Evolutionary conservation across 2,113 vertebrate genomes (phyloP).

Genomic region (Cyprinodon brontotheroides): DNA sequence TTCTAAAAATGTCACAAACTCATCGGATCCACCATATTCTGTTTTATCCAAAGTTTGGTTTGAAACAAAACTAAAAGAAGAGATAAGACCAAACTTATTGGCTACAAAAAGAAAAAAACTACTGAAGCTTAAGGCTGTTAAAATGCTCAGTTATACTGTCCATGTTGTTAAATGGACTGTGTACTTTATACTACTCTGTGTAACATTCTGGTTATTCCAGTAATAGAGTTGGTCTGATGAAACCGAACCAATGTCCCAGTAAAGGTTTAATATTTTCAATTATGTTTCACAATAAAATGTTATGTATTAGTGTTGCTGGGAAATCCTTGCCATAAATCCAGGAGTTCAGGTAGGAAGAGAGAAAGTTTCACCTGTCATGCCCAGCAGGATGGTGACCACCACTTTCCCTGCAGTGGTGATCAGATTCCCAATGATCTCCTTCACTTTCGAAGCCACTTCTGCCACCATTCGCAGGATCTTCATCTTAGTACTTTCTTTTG

Average conservation of each 20-base stretch:
- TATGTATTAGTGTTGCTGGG: too few relatives aligned
- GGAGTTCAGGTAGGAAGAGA: too few relatives aligned
- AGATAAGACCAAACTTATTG: not conserved
- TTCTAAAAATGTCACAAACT: too few relatives aligned
- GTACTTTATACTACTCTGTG: not conserved
- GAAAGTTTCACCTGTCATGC: slow-evolving; percentile 86
- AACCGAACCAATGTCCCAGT: not conserved
- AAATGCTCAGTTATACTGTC: not conserved
- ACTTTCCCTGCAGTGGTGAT: slow-evolving; percentile 96
- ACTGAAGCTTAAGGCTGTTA: not conserved
- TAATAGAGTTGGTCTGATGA: not conserved
- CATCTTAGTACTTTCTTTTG: slow-evolving; percentile 88
- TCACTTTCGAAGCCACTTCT: slow-evolving; percentile 86
- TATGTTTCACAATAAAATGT: not conserved
- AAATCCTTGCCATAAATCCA: not conserved
- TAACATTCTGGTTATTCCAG: not conserved
- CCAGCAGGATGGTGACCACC: slow-evolving; percentile 93
- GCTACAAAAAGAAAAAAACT: not conserved
- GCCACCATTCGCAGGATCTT: slow-evolving; percentile 89
- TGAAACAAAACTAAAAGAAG: not conserved
- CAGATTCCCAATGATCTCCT: slow-evolving; percentile 94
- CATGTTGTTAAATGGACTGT: not conserved
- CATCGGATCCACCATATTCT: not conserved
- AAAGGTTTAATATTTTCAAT: not conserved
- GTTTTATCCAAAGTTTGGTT: not conserved